Base-by-base conservation (phyloP, 2,113 vertebrate species). In the Xiphophorus hellerii region DNA sequence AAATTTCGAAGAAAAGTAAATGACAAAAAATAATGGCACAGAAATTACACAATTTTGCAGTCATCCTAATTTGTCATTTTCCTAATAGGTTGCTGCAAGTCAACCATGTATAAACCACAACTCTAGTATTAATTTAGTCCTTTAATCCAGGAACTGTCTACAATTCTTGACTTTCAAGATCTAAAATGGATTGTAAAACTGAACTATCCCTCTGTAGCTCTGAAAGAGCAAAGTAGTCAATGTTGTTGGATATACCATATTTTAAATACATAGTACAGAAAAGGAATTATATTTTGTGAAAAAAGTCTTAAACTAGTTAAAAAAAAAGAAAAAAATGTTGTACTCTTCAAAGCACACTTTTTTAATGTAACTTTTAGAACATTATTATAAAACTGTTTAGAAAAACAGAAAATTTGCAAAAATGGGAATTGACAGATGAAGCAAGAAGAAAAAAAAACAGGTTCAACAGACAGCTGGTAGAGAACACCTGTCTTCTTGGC, bases 401-500 rank as follows among this genome's bases (percentile, higher is more conserved):
- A 72, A 33, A 85, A 83, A 82, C 17, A 75, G 28, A 68, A 79
- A 74, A 78, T 35, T 65, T 61, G 74, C 37, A 80, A 70, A 37
- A 68, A 35, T 81, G 63, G 68, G 68, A 78, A 42, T 69, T 74
- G 78, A 82, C 20, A 67, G 64, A 88, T 39, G 44, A 66, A 82
- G 78, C 27, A 69, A 68, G 54, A 70, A 58, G 25, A 67, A 28
- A 78, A 69, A 78, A 86, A 65, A 66, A 75, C 74, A 72, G 73
- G 48, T 77, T 83, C 74, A 66, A 69, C 64, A 77, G 89, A 90
- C 93, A 94, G 92, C 92, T 94, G 93, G 92, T 87, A 80, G 68
- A 77, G 79, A 92, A 89, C 93, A 94, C 90, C 93, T 94, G 93
- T 88, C 89, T 89, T 85, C 87, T 88, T 89, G 88, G 89, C 88